Base-by-base conservation (phyloP, 2,888 invertebrate species). In the Iselma pallidipennis region DNA sequence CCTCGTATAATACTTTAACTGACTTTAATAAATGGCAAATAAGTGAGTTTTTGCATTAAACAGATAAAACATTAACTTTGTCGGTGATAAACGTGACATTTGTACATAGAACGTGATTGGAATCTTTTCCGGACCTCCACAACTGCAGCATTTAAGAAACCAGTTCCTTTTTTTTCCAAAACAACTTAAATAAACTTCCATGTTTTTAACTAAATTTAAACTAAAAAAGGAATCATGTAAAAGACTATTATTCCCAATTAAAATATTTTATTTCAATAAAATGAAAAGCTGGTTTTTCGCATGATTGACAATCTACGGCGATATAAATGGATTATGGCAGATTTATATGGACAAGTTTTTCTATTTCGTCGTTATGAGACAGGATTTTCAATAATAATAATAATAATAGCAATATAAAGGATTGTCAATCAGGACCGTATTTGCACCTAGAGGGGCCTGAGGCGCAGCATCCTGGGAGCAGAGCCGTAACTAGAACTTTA, bases 71-170 rank as follows among this genome's bases (percentile, higher is more conserved):
- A 57, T 59, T 59, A 59, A 61, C 72, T 74, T 74, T 75, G 74
- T 73, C 73, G 73, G 72, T 66, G 48, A 62, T 60, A 73, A 73
- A 72, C 73, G 73, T 74, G 71, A 71, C 74, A 69, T 75, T 72
- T 74, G 71, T 71, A 72, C 67, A 65, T 62, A 58, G 59, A 66
- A 74, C 71, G 72, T 73, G 73, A 57, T 55, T 57, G 53, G 71
- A 68, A 72, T 57, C 12, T 51, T 25, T 29, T 23, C 26, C 23
- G 55, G 59, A 55, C 59, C 59, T 59, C 54, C 54, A 21, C 4
- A 49, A 57, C 21, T 53, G 7, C n/a, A 14, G 9, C 37, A 37
- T 7, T 6, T 6, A 14, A 37, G 7, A 37, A 37, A 37, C 37
- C 7, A 3, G 9, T 9, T 37, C 0, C 1, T 7, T 37, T 37